These are phyloP conservation scores for Phortica magna DNA, from an alignment of 2,888 invertebrate genomes.

Conservation along the genomic window DNA sequence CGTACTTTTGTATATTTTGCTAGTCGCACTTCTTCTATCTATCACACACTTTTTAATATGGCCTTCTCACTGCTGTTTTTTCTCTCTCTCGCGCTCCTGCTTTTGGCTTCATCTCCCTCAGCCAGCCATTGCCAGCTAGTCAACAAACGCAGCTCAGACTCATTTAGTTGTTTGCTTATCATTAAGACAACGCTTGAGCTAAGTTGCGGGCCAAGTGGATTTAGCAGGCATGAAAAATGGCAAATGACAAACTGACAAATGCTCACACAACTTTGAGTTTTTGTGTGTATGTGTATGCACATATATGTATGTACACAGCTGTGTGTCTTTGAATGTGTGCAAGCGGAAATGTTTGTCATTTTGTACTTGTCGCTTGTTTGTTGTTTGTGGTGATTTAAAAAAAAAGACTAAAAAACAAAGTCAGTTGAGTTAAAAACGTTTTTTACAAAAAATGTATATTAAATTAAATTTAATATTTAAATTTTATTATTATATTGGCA, in stretches of 20 bases:
- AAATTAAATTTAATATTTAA: background rate
- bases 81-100: background rate
- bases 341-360: background rate
- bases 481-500: too few species aligned
- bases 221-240: constrained; percentile 10
- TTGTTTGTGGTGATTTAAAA: background rate
- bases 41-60: too few species aligned
- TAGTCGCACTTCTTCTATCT: too few species aligned
- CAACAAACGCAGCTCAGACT: background rate
- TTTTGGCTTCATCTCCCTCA: background rate
- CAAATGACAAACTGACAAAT: constrained; percentile 18
- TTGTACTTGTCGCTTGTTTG: background rate
- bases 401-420: background rate
- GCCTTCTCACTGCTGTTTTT: too few species aligned
- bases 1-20: background rate
- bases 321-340: background rate
- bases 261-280: background rate
- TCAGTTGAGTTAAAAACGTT: background rate
- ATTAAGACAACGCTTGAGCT: constrained; percentile 13
- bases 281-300: background rate
- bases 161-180: constrained; percentile 26
- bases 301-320: background rate
- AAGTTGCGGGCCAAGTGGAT: constrained; percentile 22
- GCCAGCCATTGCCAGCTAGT: background rate
- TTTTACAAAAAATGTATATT: background rate